Base-by-base conservation (phyloP, 2,113 vertebrate species). In the Coracopsis vasa region DNA sequence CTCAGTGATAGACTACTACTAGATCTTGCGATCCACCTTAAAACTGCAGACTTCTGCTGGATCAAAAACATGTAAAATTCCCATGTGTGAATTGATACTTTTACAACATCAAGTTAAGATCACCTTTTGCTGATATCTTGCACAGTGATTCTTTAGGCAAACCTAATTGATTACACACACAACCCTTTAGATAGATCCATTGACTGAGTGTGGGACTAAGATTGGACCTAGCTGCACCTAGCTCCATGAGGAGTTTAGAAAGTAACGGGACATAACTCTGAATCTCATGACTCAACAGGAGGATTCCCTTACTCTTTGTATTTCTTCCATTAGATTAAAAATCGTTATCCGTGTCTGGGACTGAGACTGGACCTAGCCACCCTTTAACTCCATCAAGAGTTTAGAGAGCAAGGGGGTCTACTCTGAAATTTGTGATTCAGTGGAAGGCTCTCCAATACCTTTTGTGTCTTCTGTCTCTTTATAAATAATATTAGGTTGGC, bases 391-490 rank as follows among this genome's bases (percentile, higher is more conserved):
- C 42, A 25, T 6, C 61, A 39, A 48, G 31, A 35, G 20, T 2
- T 54, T 0, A 13, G 42, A 31, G 70, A 45, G 39, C 23, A 10
- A 17, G 19, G 48, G 31, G 28, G 0, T 6, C 2, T 27, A 2
- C 48, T 13, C 56, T 24, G 80, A 64, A 28, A 25, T 35, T 33
- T 56, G 21, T 48, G 47, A 5, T 11, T 48, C 88, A 2, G 0
- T 13, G 20, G 47, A 12, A 47, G 11, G 3, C 1, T 15, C 41
- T n/a, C n/a, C 41, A n/a, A 41, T 31, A 25, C 13, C 18, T 45
- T 31, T 25, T 3, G 54, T 33, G 25, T n/a, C 44, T 29, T 39
- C 50, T 9, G 33, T 58, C 33, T 58, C 20, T n/a, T n/a, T 23
- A 23, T 58, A 23, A 58, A 58, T 23, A n/a, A 23, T n/a, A 23